Percentiles rank a stretch among this genome's conserved stretches.
Evolutionary conservation across 2,113 vertebrate species (phyloP).

Genomic region (Numida meleagris): DNA sequence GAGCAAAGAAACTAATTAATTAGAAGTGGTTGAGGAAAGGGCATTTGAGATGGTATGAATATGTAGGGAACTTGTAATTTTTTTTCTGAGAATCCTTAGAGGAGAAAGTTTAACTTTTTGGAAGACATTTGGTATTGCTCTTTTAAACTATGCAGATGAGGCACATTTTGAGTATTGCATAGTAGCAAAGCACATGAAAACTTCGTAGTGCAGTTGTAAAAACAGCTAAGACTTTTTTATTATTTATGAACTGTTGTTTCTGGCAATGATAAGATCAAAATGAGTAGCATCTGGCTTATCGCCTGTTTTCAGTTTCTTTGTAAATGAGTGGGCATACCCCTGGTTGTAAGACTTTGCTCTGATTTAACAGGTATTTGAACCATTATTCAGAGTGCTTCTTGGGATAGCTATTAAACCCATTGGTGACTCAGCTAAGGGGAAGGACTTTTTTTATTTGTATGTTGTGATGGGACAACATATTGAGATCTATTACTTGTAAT

Average conservation of each 20-base stretch:
- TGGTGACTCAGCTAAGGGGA: neutral
- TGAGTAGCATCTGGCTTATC: neutral
- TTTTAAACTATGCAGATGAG: rapidly evolving
- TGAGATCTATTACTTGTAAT: neutral
- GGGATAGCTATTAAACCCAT: neutral
- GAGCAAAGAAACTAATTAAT: neutral
- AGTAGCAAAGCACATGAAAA: neutral
- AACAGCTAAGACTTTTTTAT: neutral
- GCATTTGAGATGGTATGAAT: neutral
- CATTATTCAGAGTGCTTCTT: neutral
- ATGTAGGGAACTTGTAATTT: neutral
- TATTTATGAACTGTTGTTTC: neutral
- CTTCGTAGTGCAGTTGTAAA: neutral
- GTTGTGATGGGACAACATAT: too few relatives aligned
- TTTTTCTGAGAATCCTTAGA: neutral
- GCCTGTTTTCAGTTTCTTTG: neutral
- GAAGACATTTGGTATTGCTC: neutral
- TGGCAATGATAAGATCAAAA: neutral
- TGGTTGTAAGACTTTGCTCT: neutral
- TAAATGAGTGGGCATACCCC: neutral
- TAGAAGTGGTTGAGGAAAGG: neutral
- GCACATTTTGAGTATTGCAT: neutral
- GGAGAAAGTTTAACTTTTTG: neutral
- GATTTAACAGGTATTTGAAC: neutral
- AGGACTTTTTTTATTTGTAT: neutral